Evolutionary conservation across 2,888 invertebrate species (phyloP).

Genomic region (Stegophylla sp.): DNA sequence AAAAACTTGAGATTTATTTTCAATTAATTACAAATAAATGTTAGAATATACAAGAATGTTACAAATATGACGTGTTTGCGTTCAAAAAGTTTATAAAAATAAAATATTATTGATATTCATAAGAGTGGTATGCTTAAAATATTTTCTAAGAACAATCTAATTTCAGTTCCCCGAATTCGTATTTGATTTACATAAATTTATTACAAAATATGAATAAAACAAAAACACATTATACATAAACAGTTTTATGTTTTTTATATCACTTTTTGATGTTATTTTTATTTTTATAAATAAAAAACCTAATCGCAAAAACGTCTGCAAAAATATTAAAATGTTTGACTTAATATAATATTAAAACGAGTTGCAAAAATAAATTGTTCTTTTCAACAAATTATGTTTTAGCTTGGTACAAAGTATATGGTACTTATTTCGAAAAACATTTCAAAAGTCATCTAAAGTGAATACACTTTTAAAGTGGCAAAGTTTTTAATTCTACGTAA

Average conservation of each 20-base stretch:
- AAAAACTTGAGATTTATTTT: too few relatives aligned
- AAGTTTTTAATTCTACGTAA: constrained; percentile 30
- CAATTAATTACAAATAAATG: too few relatives aligned
- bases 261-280: background rate
- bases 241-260: background rate
- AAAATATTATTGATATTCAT: background rate
- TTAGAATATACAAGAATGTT: too few relatives aligned
- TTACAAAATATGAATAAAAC: background rate
- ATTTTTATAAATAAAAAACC: background rate
- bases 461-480: constrained; percentile 1
- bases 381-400: background rate
- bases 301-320: background rate
- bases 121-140: background rate
- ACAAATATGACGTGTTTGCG: too few relatives aligned
- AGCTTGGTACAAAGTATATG: background rate
- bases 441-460: constrained; percentile 13
- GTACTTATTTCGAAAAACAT: background rate
- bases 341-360: background rate
- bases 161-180: background rate
- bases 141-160: background rate
- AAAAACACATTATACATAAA: background rate
- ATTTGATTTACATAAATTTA: constrained; percentile 12
- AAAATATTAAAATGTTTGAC: background rate
- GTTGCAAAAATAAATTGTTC: background rate
- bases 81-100: background rate